A percentile compares a stretch with the other conserved stretches of the same genome.
phyloP scores from a whole-genome alignment of 1,140 invertebrate genomes.

The Drosophila orosa region DNA sequence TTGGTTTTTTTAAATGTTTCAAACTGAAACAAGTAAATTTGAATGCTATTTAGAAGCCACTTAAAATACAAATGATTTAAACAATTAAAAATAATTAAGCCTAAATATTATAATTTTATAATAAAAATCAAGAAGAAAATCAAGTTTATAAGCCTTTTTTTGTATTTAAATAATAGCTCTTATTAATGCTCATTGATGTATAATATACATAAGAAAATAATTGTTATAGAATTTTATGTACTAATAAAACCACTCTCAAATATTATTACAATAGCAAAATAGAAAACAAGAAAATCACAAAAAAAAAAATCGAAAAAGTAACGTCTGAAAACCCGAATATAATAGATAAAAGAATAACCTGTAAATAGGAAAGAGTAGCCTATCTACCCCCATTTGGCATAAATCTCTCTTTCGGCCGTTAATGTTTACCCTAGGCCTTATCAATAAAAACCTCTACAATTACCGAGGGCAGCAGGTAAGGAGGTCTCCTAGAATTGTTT shows the following conservation, averaged over 20 bases:
- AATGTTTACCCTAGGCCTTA: constrained; percentile 24
- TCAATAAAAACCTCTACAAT: constrained; percentile 46
- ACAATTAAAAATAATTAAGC: not conserved
- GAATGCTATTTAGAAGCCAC: not conserved
- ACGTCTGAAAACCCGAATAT: not conserved
- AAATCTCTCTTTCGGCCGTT: constrained; percentile 11
- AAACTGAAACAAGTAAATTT: not conserved
- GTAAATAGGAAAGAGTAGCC: constrained; percentile 19
- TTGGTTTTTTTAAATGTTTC: not conserved
- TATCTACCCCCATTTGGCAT: constrained; percentile 26
- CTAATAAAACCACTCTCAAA: not conserved
- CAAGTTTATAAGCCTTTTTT: not conserved
- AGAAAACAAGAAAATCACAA: not conserved
- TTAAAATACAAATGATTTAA: not conserved
- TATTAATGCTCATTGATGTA: not conserved
- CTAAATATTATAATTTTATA: not conserved
- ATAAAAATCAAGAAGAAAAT: too few species aligned
- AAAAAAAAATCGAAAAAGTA: not conserved
- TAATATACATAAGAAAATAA: too few species aligned
- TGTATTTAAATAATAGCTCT: not conserved
- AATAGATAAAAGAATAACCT: not conserved
- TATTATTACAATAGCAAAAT: not conserved
- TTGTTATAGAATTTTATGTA: not conserved
- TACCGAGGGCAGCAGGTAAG: constrained; percentile 35
- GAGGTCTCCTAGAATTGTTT: constrained; percentile 29